Evolutionary conservation across 2,888 invertebrate species (phyloP).

Genomic region (Leptopterna dolabrata): DNA sequence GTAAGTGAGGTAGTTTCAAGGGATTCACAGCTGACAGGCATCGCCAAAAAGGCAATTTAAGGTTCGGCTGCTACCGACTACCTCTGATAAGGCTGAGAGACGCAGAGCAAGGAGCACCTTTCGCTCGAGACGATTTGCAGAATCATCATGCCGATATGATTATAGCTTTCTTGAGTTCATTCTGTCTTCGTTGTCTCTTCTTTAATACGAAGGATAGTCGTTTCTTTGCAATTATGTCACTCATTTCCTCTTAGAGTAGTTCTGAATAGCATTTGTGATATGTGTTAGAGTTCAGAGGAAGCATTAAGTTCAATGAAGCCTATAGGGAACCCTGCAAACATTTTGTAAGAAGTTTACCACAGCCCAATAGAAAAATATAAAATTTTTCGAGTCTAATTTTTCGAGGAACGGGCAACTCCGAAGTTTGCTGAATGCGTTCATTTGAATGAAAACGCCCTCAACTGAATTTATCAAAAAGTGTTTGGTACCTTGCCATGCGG

Average conservation of each 20-base stretch:
- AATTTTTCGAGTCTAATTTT: no score
- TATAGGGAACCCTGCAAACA: no score
- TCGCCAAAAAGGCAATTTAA: neutral
- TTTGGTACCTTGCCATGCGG: no score
- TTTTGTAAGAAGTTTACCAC: no score
- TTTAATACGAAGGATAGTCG: neutral
- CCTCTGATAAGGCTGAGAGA: neutral
- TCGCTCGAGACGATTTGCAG: neutral
- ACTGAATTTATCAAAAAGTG: no score
- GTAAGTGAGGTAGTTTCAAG: conserved; percentile 13
- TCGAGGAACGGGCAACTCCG: no score
- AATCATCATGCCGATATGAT: neutral
- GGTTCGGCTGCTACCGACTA: neutral
- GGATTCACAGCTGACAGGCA: neutral
- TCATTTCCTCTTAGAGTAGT: neutral
- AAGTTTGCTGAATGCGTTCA: no score
- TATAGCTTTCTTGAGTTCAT: neutral
- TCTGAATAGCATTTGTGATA: no score
- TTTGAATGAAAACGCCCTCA: no score
- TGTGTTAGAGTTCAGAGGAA: no score
- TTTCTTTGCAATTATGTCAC: neutral
- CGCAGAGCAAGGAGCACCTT: neutral
- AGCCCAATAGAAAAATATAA: no score
- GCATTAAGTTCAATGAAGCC: no score
- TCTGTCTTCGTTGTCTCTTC: neutral